Percentiles rank a stretch among this genome's conserved stretches.
Evolutionary conservation across 2,797 vertebrate genomes (phyloP).

Genomic region (Varecia variegata): DNA sequence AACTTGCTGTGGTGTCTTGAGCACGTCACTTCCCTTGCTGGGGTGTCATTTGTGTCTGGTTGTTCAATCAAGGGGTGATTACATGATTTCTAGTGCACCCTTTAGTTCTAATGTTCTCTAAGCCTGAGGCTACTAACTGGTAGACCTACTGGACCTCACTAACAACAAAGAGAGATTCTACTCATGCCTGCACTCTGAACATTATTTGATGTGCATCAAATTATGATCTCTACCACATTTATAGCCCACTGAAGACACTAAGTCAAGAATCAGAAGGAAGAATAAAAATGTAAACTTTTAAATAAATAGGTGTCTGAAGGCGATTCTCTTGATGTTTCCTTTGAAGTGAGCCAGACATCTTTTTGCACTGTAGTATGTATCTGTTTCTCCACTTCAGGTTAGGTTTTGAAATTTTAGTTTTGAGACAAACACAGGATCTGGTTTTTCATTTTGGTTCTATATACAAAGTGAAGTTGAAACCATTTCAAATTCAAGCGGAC

Average conservation of each 20-base stretch:
- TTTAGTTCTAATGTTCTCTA: background rate
- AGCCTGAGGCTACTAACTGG: background rate
- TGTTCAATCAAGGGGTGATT: background rate
- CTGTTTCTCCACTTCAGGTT: constrained; percentile 43
- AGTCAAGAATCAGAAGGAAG: background rate
- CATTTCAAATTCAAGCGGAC: constrained; percentile 50
- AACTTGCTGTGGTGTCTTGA: background rate
- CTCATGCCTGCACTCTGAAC: background rate
- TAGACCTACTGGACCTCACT: background rate
- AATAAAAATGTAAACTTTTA: background rate
- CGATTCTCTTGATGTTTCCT: background rate
- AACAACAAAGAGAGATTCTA: background rate
- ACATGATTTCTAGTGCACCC: background rate
- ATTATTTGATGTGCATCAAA: background rate
- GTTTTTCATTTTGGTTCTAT: constrained; percentile 55
- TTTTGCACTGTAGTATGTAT: background rate
- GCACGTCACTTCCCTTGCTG: background rate
- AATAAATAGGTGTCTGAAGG: background rate
- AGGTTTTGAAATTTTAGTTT: constrained; percentile 51
- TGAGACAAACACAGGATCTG: constrained; percentile 51
- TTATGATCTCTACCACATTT: background rate
- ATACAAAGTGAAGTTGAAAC: constrained; percentile 57
- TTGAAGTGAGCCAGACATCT: background rate
- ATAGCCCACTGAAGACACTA: background rate
- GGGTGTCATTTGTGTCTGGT: background rate